Conservation (phyloP, 2,113 vertebrate species). For the Eudyptes chrysolophus region DNA sequence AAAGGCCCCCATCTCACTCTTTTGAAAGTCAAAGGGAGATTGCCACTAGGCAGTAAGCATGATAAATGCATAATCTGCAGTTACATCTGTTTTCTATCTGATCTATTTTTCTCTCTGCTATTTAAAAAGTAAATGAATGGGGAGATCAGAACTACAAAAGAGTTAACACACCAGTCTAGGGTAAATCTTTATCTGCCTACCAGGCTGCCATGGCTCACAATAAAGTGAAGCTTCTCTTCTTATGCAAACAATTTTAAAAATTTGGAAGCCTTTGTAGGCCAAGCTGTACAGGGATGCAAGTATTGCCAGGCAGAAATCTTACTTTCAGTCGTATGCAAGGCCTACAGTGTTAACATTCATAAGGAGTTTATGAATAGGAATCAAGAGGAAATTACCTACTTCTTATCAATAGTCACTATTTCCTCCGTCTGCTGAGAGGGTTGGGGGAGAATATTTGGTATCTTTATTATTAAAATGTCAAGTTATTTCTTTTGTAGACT, state of each 20-base stretch:
- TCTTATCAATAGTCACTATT: slow-evolving; percentile 63
- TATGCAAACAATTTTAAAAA: slow-evolving; percentile 27
- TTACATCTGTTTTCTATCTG: not conserved
- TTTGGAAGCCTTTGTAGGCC: slow-evolving; percentile 1
- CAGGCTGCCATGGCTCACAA: slow-evolving; percentile 26
- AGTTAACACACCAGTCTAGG: not conserved
- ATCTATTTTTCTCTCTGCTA: slow-evolving; percentile 12
- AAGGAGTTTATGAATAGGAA: slow-evolving; percentile 38
- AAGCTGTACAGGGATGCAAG: not conserved
- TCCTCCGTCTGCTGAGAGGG: slow-evolving; percentile 21
- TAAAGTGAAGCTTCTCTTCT: slow-evolving; percentile 33
- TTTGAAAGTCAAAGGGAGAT: not conserved
- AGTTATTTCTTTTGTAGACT: slow-evolving; percentile 10
- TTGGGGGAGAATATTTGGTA: slow-evolving; percentile 7
- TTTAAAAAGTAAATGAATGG: slow-evolving; percentile 54
- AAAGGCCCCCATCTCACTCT: not conserved
- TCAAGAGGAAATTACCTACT: slow-evolving; percentile 65
- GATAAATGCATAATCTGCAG: not conserved
- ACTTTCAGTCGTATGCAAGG: not conserved
- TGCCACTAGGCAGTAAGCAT: not conserved
- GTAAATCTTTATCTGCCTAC: slow-evolving; percentile 55
- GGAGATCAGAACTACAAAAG: slow-evolving; percentile 26
- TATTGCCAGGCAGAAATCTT: slow-evolving; percentile 20
- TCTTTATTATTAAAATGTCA: slow-evolving; percentile 54
- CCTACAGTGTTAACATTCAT: slow-evolving; percentile 34